A percentile compares a stretch with the other conserved stretches of the same genome.
These are phyloP conservation scores for Phaenicophaeus curvirostris DNA, from an alignment of 2,797 vertebrate genomes.

Conservation along the genomic window DNA sequence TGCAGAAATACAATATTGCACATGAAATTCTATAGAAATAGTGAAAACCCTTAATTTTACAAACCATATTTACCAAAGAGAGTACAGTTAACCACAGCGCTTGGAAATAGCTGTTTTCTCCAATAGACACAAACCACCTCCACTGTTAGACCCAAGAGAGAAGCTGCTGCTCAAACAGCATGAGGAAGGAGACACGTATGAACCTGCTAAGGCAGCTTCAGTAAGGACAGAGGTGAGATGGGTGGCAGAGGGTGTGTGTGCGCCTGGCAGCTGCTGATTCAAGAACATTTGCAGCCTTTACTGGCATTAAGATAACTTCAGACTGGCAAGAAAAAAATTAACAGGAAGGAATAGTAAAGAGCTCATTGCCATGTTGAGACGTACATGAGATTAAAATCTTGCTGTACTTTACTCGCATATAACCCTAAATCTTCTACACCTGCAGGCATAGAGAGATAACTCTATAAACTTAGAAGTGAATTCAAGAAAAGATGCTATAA, in stretches of 20 bases:
- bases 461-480: background rate
- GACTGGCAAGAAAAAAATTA: background rate
- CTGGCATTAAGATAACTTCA: background rate
- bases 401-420: background rate
- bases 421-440: background rate
- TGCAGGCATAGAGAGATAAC: background rate
- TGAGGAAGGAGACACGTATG: background rate
- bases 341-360: background rate
- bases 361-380: fast-evolving
- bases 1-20: background rate
- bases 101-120: background rate
- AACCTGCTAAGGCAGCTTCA: background rate
- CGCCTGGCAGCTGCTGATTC: background rate
- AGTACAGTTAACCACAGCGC: background rate
- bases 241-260: fast-evolving
- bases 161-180: background rate
- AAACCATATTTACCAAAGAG: background rate
- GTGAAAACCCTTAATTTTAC: background rate
- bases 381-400: background rate
- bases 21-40: background rate
- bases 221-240: background rate
- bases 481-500: background rate
- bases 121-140: background rate
- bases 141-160: background rate
- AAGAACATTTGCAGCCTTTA: background rate